phyloP scores from a whole-genome alignment of 2,888 invertebrate species.

The Hypena proboscidalis region DNA sequence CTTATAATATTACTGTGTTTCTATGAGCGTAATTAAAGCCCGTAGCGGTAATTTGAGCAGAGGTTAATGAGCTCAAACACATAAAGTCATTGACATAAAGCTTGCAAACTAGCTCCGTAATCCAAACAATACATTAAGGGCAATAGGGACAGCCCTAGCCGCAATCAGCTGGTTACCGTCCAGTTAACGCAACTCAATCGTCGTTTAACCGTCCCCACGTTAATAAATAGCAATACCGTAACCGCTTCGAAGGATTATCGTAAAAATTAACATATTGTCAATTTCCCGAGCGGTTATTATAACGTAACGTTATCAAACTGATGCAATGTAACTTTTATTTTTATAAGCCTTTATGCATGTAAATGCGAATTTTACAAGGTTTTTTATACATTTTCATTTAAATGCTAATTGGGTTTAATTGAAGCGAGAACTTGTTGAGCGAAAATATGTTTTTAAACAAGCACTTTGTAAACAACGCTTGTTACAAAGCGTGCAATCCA shows the following conservation, averaged over 20 bases:
- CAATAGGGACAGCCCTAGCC: not conserved
- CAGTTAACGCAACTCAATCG: slow-evolving; percentile 38
- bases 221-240: slow-evolving; percentile 21
- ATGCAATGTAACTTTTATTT: slow-evolving; percentile 16
- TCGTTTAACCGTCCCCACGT: slow-evolving; percentile 5
- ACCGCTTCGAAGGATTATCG: slow-evolving; percentile 37
- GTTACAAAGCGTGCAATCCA: no score
- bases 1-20: no score
- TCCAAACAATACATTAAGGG: no score
- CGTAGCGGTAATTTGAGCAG: no score
- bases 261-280: slow-evolving; percentile 45
- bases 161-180: slow-evolving; percentile 38
- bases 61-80: no score
- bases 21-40: no score
- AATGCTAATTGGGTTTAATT: slow-evolving; percentile 20
- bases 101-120: no score
- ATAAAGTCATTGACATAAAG: no score
- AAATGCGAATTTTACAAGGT: slow-evolving; percentile 5
- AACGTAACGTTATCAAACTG: slow-evolving; percentile 22
- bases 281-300: slow-evolving; percentile 42
- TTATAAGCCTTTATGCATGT: slow-evolving; percentile 19
- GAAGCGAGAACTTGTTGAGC: slow-evolving; percentile 1
- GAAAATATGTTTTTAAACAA: not conserved
- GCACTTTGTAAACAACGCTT: not conserved
- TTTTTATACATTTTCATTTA: slow-evolving; percentile 19